Evolutionary conservation across 2,797 vertebrate genomes (phyloP), one percentile per base, ranked within the genome.

Genomic region (Coregonus suidteri): DNA sequence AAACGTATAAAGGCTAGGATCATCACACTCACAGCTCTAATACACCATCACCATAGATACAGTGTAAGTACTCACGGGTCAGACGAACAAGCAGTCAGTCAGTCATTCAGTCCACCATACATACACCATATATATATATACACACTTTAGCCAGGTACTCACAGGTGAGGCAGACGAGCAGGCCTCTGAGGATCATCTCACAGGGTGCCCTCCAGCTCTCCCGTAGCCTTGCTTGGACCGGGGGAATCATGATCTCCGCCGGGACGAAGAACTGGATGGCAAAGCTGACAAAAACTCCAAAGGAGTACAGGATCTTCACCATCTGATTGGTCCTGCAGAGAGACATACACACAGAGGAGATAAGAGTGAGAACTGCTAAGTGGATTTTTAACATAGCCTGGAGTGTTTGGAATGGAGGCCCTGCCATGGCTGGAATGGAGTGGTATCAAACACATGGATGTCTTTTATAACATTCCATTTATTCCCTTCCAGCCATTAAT

Each of bases 261-360:
- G 96, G 95, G 54, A 97, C 96, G 4, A 96, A 97, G 90, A 95
- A 96, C 90, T 97, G 96, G 89, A 97, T 95, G 0, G 95, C 94
- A 75, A 96, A 97, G 4, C 95, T 96, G 88, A 97, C 94, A 86
- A 96, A 96, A 85, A 97, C 96, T 25, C 96, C 96, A 75, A 97
- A 96, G 31, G 95, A 96, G 86, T 95, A 96, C 0, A 96, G 91
- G 77, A 95, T 90, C 89, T 96, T 96, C 81, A 96, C 95, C 77
- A 90, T 87, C 59, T 95, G 95, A 88, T 96, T 96, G 15, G 95
- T 87, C 95, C 95, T 96, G 92, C 87, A 59, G n/a, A 67, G 11
- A 54, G 34, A 41, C 53, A 18, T 14, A 51, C 47, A 70, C 5
- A 71, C 67, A 70, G 15, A 13, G 1, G 15, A 56, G 3, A 56